Evolutionary conservation across 35 echinoderm and acorn worm genomes (phyloP).

Genomic region (Strongylocentrotus purpuratus): DNA sequence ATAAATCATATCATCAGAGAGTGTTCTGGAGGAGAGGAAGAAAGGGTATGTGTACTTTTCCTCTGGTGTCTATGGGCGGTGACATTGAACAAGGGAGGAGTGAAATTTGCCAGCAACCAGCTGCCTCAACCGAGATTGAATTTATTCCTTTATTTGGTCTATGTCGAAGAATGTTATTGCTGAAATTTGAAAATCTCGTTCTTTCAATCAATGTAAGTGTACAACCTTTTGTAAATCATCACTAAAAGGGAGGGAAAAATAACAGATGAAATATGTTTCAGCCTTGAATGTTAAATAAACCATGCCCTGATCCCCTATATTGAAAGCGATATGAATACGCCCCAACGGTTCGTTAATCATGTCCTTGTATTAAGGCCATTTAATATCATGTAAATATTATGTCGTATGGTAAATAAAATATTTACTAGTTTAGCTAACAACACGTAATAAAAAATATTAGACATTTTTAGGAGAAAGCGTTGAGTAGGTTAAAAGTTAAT

Average conservation of each 20-base stretch:
- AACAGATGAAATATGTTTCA: background rate
- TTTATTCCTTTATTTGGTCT: background rate
- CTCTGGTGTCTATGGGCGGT: background rate
- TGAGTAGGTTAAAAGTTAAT: too few relatives aligned
- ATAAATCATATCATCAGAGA: background rate
- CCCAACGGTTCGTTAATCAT: too few relatives aligned
- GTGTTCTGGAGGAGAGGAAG: background rate
- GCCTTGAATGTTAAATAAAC: too few relatives aligned
- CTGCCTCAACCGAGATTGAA: background rate
- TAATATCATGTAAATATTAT: too few relatives aligned
- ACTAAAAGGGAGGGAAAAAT: background rate
- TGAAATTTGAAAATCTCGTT: background rate
- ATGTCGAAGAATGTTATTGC: background rate
- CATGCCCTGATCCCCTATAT: too few relatives aligned
- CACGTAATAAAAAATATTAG: too few relatives aligned
- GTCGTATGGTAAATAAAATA: too few relatives aligned
- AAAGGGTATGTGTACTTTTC: background rate
- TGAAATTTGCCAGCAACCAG: background rate
- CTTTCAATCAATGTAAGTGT: background rate
- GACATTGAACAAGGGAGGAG: background rate
- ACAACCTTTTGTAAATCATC: background rate
- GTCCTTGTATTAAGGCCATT: too few relatives aligned
- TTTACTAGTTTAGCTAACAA: too few relatives aligned
- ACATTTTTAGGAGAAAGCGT: too few relatives aligned
- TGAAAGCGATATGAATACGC: too few relatives aligned